A percentile compares a stretch with the other conserved stretches of the same genome.
phyloP scores from a whole-genome alignment of 2,888 invertebrate genomes.

The Ophion ellenae region DNA sequence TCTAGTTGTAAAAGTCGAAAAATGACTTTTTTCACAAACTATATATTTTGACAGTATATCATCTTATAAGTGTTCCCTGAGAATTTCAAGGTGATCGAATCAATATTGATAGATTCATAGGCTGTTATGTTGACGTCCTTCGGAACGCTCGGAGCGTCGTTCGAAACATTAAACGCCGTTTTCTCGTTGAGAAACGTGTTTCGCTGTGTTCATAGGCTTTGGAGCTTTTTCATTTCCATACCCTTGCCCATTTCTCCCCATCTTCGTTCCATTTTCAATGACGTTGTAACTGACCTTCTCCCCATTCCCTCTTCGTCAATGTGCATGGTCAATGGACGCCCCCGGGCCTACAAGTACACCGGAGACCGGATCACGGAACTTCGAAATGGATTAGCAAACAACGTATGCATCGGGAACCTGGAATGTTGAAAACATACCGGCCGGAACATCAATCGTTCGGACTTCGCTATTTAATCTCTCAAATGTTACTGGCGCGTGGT shows the following conservation, averaged over 20 bases:
- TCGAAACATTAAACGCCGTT: too few species aligned
- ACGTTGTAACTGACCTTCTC: too few species aligned
- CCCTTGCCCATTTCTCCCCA: too few species aligned
- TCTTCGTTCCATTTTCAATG: too few species aligned
- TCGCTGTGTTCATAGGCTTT: neutral
- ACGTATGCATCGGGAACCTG: neutral
- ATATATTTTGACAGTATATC: too few species aligned
- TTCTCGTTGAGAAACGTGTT: neutral
- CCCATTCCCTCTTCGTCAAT: neutral
- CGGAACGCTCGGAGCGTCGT: too few species aligned
- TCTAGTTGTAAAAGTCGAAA: too few species aligned
- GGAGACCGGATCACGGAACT: neutral
- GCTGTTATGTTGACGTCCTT: too few species aligned
- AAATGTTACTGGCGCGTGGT: neutral
- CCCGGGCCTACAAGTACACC: neutral
- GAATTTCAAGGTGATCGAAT: too few species aligned
- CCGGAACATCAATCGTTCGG: constrained; percentile 30
- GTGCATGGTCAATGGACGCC: neutral
- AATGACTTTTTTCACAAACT: too few species aligned
- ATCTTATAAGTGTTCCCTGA: too few species aligned
- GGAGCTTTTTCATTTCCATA: neutral
- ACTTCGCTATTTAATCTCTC: constrained; percentile 31
- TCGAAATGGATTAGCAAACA: neutral
- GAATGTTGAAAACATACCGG: constrained; percentile 11
- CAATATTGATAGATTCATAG: too few species aligned